Base-by-base conservation (phyloP, 2,113 vertebrate species). In the Bolborhynchus lineola region DNA sequence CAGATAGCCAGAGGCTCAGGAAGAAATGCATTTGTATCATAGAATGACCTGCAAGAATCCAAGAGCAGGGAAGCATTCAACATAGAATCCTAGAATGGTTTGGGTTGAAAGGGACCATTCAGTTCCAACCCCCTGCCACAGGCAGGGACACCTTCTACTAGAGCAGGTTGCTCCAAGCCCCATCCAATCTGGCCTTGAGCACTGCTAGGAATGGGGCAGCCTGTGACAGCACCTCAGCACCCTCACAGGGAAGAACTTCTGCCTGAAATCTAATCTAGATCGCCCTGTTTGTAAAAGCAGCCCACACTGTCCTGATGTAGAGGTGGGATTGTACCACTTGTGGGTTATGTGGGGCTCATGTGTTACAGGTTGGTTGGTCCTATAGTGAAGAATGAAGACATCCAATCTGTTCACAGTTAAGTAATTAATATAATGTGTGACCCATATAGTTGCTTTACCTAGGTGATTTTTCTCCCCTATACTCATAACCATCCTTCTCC, bases 291-390 rank as follows among this genome's bases (percentile, higher is more conserved):
- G 26, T 28, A 44, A 50, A 28, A 1, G 1, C 11, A 46, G 46
- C 23, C 69, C 0, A 0, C 0, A 1, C 24, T 70, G 23, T 16
- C 42, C 49, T 59, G 19, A 7, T 23, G 25, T 4, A 35, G 23
- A 50, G 75, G 17, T 9, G 6, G 50, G n/a, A 16, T 6, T 35
- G 28, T 44, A 55, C 28, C 26, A 1, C 33, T 35, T 2, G 1
- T 16, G 62, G 19, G 14, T 33, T 52, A 19, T 10, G 4, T 0
- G 0, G 31, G 28, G 19, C 20, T 23, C 10, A 1, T 26, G 29
- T 55, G 19, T 42, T 39, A 26, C 13, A 55, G 53, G 23, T 15
- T 46, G 42, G 21, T 3, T 18, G 12, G 24, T 24, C 63, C 74
- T 80, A 4, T 5, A 7, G 33, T 14, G 37, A 62, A 53, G 11